Evolutionary conservation across 2,113 vertebrate genomes (phyloP), one percentile per base, ranked within the genome.

Genomic region (Hydropotes inermis): DNA sequence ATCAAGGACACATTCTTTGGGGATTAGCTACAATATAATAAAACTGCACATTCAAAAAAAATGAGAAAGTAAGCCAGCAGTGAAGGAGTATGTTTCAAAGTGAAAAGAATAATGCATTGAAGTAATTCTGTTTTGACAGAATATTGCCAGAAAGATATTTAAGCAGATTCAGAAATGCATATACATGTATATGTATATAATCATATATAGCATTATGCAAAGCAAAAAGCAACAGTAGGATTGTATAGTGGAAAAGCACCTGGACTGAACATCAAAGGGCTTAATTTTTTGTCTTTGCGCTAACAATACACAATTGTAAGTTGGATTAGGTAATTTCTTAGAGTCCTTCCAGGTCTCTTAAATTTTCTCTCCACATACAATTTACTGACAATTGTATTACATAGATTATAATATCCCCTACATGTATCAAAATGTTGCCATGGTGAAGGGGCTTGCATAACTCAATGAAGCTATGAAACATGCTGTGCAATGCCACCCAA

Each of bases 51-150:
- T 95, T 84, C 54, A 28, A 87, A 83, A 52, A 36, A 47, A 39
- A n/a, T 5, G 47, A 87, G 17, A 45, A 13, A 52, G 36, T 15
- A 74, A 90, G 14, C 17, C 47, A 89, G 43, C 6, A 84, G 67
- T n/a, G 7, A 33, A 57, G 17, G 43, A 94, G 7, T 23, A 94
- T 33, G 76, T 43, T 90, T 96, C 74, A 86, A 91, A 89, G 16
- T 43, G 25, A 89, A 87, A 61, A 87, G 57, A 79, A 94, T 7
- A 86, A 64, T 45, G 10, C 13, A 85, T 17, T 89, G 60, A 86
- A 89, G 92, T 87, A 70, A 82, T 92, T 95, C 70, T 92, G 13
- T 55, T 57, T 79, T 86, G 15, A 87, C 50, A 87, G 82, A 93
- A 88, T 60, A 3, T 78, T 64, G 57, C 23, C 47, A 78, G 36